Evolutionary conservation across 2,113 vertebrate species (phyloP), one percentile per base, ranked within the genome.

Genomic region (Ifrita kowaldi): DNA sequence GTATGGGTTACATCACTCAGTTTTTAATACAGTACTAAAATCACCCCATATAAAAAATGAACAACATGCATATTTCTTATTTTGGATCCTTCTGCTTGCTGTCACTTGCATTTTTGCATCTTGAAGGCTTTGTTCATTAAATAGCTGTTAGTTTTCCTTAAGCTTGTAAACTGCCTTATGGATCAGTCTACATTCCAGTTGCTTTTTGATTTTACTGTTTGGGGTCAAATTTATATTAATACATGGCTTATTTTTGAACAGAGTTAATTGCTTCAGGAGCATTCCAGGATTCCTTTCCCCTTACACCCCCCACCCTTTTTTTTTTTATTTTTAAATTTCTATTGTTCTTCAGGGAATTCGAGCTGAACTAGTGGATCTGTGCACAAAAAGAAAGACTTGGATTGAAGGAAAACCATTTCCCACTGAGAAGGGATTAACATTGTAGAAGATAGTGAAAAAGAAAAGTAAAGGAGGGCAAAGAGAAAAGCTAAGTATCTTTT

Each of bases 401-500:
- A 94, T 94, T 96, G 96, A 93, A 94, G 95, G 88, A 93, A 97
- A 95, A 95, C 91, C 78, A 94, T 97, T 97, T 97, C 81, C 94
- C 13, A 11, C 97, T 93, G 95, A 97, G 97, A 96, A 97, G 81
- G 94, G 95, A 96, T 97, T 97, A 97, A 81, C 75, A 86, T 91
- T 97, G 91, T 96, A 96, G 93, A 81, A 97, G 97, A 97, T 74
- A 97, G 95, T 88, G 84, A 94, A 93, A 96, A 95, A 97, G 95
- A 95, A 95, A 95, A 97, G 96, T 96, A 93, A 97, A 96, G 87
- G 94, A 97, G 94, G 81, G 94, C 88, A 93, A 96, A 97, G 89
- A 96, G 96, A 97, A 96, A 96, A 96, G 96, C 97, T 96, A 97
- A 97, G 86, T 97, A 97, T 95, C 95, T 96, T 94, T 96, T 90